Evolutionary conservation across 2,113 vertebrate species (phyloP), one percentile per base, ranked within the genome.

Genomic region (Sturnus vulgaris): DNA sequence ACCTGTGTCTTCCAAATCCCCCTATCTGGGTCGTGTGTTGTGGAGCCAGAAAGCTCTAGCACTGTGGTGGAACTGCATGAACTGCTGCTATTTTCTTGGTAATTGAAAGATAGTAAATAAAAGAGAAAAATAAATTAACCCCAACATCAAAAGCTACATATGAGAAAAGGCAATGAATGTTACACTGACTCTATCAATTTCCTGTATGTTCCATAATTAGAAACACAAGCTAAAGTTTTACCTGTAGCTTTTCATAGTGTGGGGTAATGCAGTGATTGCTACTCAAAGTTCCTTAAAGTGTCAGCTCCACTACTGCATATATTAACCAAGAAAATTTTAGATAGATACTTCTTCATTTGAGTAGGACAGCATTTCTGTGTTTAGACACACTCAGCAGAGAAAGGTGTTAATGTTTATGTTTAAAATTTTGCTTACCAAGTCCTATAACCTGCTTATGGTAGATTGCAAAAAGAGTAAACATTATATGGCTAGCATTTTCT

Each of bases 301-400:
- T 39, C 37, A 53, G 11, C 11, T 66, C 49, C 33, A 64, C 10
- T 77, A 81, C 46, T 55, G 13, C 10, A 35, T 0, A 0, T n/a
- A 27, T 71, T 56, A 75, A 27, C 11, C 42, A 86, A 55, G 4
- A 19, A 49, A 30, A 24, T 30, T 57, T 68, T 46, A 76, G 25
- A 35, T 5, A 50, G 8, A 49, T 63, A 42, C 35, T 35, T 87
- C 30, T 17, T 55, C 13, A 46, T 52, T 46, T 75, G 30, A 40
- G 15, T 19, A 33, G n/a, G 5, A 40, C n/a, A 72, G 9, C 12
- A n/a, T 81, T 46, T 80, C 42, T 81, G 10, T 37, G 24, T 70
- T 93, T 42, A 83, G 11, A 40, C 27, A 7, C 4, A 28, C 18
- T 88, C 60, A 77, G 20, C 19, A 55, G 37, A 66, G 7, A 70